Conservation (phyloP, 2,888 invertebrate genomes). For the Acleris laterana region DNA sequence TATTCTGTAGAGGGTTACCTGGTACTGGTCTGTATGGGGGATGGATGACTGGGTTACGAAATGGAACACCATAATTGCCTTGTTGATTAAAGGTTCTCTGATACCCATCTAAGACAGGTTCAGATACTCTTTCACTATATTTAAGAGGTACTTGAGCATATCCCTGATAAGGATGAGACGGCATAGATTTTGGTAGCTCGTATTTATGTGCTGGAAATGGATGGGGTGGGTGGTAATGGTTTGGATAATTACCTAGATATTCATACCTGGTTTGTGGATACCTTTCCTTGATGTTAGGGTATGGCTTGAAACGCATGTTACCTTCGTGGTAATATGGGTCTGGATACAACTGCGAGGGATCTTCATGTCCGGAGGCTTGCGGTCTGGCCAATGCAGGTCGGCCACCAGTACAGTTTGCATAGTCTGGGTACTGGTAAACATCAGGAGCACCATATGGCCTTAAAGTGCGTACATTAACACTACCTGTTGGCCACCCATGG, state of each 20-base stretch:
- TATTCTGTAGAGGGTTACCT: constrained; percentile 66
- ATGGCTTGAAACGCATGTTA: constrained; percentile 74
- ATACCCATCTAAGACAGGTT: constrained; percentile 67
- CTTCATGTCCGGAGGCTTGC: constrained; percentile 64
- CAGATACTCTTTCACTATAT: constrained; percentile 70
- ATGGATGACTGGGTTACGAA: constrained; percentile 68
- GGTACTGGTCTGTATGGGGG: constrained; percentile 64
- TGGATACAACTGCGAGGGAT: constrained; percentile 61
- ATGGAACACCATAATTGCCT: constrained; percentile 60
- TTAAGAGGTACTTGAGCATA: constrained; percentile 67
- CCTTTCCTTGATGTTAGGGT: constrained; percentile 71
- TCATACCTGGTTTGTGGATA: constrained; percentile 77
- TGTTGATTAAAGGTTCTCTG: constrained; percentile 65
- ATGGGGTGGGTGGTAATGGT: constrained; percentile 67
- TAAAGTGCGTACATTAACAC: constrained; percentile 60
- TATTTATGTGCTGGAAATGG: constrained; percentile 67
- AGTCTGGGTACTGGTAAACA: constrained; percentile 71
- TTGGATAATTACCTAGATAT: constrained; percentile 71
- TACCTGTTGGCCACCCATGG: constrained; percentile 61
- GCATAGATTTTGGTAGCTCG: constrained; percentile 68
- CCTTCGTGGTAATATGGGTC: constrained; percentile 69
- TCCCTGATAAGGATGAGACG: constrained; percentile 63
- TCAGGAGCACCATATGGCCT: constrained; percentile 68
- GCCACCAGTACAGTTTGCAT: constrained; percentile 65
- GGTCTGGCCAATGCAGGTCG: constrained; percentile 61